phyloP scores from a whole-genome alignment of 2,797 vertebrate genomes.

The Coranthus polyacanthus region DNA sequence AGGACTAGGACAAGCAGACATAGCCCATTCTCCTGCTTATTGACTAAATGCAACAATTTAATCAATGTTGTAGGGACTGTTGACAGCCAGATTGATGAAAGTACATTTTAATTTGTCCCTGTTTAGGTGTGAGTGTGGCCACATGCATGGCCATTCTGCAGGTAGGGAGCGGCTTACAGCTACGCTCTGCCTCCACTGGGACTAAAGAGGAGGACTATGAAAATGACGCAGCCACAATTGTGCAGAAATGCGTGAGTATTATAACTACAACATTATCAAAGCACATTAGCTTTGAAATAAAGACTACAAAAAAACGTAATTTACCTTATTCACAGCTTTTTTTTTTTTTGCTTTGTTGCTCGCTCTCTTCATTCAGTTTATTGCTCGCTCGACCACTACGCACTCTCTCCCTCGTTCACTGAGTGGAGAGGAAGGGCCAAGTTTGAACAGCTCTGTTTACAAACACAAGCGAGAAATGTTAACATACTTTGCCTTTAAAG shows the following conservation, averaged over 20 bases:
- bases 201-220: constrained; percentile 99
- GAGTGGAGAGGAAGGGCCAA: no score
- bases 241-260: constrained; percentile 97
- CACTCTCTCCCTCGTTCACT: no score
- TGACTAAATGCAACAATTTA: no score
- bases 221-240: constrained; percentile 97
- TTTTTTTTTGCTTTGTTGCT: no score
- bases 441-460: no score
- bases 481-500: no score
- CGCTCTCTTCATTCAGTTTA: no score
- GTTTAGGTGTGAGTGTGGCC: constrained; percentile 95
- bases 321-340: neutral
- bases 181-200: constrained; percentile 93
- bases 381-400: no score
- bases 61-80: no score
- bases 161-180: constrained; percentile 94
- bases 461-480: no score
- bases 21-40: no score
- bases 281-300: neutral
- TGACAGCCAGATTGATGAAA: constrained; percentile 6
- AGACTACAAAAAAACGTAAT: neutral
- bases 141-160: constrained; percentile 99
- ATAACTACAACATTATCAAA: neutral
- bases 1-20: no score
- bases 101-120: constrained; percentile 4